A percentile compares a stretch with the other conserved stretches of the same genome.
phyloP scores from a whole-genome alignment of 2,797 vertebrate genomes.

The Intellagama lesueurii region DNA sequence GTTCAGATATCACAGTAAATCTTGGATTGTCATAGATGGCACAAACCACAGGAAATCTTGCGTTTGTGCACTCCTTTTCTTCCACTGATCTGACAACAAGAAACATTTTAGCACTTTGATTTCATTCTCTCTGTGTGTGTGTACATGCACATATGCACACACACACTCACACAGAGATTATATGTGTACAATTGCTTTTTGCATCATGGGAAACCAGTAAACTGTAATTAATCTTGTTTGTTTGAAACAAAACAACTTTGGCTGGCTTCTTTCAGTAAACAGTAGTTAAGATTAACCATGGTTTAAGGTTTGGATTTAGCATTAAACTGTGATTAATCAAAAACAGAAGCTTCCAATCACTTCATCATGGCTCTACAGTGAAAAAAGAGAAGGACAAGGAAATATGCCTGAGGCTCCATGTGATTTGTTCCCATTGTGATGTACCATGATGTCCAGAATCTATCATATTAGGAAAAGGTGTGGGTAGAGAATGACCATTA shows the following conservation, averaged over 20 bases:
- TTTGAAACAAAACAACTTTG: neutral
- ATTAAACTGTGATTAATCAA: neutral
- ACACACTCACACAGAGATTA: too few relatives aligned
- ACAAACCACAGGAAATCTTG: neutral
- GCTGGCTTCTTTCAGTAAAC: neutral
- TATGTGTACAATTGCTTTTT: neutral
- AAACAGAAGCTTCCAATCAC: neutral
- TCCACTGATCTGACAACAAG: too few relatives aligned
- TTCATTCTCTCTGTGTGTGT: too few relatives aligned
- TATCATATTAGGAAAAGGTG: neutral
- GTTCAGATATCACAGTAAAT: neutral
- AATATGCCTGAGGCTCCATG: neutral
- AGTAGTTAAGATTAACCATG: neutral
- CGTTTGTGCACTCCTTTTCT: neutral
- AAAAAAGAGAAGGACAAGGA: neutral
- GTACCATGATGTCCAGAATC: neutral
- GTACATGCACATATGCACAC: too few relatives aligned
- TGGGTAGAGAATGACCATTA: neutral
- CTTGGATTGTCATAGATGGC: neutral
- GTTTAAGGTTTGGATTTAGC: neutral
- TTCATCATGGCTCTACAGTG: neutral
- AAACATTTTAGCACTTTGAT: too few relatives aligned
- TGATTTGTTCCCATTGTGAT: neutral
- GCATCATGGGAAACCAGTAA: neutral
- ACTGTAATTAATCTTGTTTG: neutral